A percentile compares a stretch with the other conserved stretches of the same genome.
phyloP scores from a whole-genome alignment of 1,140 invertebrate genomes.

The Anadara kagoshimensis region DNA sequence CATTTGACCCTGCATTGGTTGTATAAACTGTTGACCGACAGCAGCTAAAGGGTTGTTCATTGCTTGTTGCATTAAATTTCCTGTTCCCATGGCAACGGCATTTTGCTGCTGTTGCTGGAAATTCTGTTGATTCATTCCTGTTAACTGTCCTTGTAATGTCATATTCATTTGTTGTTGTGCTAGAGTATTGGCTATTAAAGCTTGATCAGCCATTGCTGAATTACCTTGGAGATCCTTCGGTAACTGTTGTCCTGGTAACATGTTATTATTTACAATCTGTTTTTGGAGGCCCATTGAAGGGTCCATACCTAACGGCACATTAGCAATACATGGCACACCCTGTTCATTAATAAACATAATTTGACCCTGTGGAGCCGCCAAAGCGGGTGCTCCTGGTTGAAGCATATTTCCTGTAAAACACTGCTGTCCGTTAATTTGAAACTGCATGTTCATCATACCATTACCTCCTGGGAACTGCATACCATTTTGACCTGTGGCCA shows the following conservation, averaged over 20 bases:
- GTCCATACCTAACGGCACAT: constrained; percentile 49
- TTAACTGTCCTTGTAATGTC: neutral
- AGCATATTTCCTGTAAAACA: constrained; percentile 22
- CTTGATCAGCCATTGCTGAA: constrained; percentile 12
- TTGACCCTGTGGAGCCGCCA: constrained; percentile 42
- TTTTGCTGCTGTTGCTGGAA: constrained; percentile 26
- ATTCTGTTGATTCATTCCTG: neutral
- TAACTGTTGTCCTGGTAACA: constrained; percentile 2
- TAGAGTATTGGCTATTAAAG: constrained; percentile 12
- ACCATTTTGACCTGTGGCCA: constrained; percentile 40
- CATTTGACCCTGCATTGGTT: constrained; percentile 37
- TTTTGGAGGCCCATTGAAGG: constrained; percentile 28
- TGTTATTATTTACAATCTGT: neutral
- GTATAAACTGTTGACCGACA: constrained; percentile 44
- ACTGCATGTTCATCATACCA: constrained; percentile 44
- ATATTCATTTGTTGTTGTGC: constrained; percentile 24
- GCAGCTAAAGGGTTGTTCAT: constrained; percentile 37
- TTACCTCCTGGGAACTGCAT: constrained; percentile 34
- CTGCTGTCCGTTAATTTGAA: constrained; percentile 37
- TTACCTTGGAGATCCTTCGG: constrained; percentile 10
- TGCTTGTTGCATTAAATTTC: constrained; percentile 43
- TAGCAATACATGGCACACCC: constrained; percentile 60
- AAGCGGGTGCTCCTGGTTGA: constrained; percentile 19
- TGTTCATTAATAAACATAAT: constrained; percentile 67
- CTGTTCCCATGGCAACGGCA: constrained; percentile 29